Evolutionary conservation across 2,888 invertebrate species (phyloP).

Genomic region (Epirrhoe tristata): DNA sequence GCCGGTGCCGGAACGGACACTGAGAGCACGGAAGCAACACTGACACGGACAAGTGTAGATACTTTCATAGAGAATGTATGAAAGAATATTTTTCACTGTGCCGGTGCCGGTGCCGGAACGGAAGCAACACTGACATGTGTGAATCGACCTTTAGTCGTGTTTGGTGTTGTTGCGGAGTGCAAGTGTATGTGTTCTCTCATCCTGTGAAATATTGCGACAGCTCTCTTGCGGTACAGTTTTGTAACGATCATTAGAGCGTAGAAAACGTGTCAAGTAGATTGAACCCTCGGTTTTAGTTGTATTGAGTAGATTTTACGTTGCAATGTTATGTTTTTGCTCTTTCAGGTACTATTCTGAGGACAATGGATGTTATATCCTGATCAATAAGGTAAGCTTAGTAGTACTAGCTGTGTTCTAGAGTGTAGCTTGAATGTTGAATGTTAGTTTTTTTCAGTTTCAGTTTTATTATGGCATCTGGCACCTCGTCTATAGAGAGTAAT

Average conservation of each 20-base stretch:
- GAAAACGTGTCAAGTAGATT: slow-evolving; percentile 80
- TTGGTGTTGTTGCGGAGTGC: slow-evolving; percentile 50
- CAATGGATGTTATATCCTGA: slow-evolving; percentile 58
- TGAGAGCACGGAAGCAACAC: no score
- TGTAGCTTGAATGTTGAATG: slow-evolving; percentile 26
- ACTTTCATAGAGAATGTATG: no score
- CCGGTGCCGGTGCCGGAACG: no score
- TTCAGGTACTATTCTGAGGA: slow-evolving; percentile 48
- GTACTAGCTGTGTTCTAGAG: slow-evolving; percentile 2
- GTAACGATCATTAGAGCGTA: slow-evolving; percentile 82
- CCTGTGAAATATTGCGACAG: slow-evolving; percentile 59
- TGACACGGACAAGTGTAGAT: no score
- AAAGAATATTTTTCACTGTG: no score
- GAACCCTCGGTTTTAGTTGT: slow-evolving; percentile 56
- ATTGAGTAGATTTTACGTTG: slow-evolving; percentile 52
- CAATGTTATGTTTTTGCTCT: slow-evolving; percentile 40
- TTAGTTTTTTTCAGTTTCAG: slow-evolving; percentile 59
- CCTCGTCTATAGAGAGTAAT: slow-evolving; percentile 91
- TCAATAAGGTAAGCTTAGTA: slow-evolving; percentile 52
- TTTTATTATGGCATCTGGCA: slow-evolving; percentile 90
- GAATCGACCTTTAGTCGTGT: no score
- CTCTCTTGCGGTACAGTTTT: slow-evolving; percentile 70
- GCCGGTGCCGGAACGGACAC: no score
- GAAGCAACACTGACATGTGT: no score
- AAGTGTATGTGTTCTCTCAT: slow-evolving; percentile 31